Evolutionary conservation across 2,888 invertebrate genomes (phyloP).

Genomic region (Nemurella pictetii): DNA sequence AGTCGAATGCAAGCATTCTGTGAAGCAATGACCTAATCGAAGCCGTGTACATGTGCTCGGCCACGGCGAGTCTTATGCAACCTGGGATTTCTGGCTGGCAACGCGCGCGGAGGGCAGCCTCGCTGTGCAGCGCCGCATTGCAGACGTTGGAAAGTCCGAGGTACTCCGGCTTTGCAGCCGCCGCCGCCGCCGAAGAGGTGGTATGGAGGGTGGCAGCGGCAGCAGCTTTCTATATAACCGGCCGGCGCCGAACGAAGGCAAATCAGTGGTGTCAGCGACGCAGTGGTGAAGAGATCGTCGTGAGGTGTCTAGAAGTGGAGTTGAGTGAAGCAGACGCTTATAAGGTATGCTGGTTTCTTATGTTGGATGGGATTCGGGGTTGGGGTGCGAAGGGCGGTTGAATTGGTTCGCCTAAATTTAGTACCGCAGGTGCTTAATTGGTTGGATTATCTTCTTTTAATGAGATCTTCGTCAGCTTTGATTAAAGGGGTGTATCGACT

Average conservation of each 20-base stretch:
- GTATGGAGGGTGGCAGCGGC: background rate
- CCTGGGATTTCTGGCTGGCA: background rate
- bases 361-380: background rate
- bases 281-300: background rate
- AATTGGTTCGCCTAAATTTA: no score
- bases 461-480: no score
- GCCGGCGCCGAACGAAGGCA: background rate
- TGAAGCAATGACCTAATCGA: background rate
- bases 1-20: no score
- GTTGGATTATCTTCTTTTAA: background rate
- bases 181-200: background rate
- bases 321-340: background rate
- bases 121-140: background rate
- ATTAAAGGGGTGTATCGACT: no score
- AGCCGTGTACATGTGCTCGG: background rate
- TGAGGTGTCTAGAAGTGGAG: background rate
- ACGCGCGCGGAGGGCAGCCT: background rate
- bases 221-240: background rate
- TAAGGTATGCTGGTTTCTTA: background rate
- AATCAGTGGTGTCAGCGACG: background rate
- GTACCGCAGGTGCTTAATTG: background rate
- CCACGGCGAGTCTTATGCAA: background rate
- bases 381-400: background rate
- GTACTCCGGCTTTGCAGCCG: no score
- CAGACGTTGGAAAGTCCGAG: background rate